Evolutionary conservation across 1,140 invertebrate genomes (phyloP).

Genomic region (Gerris buenoi): DNA sequence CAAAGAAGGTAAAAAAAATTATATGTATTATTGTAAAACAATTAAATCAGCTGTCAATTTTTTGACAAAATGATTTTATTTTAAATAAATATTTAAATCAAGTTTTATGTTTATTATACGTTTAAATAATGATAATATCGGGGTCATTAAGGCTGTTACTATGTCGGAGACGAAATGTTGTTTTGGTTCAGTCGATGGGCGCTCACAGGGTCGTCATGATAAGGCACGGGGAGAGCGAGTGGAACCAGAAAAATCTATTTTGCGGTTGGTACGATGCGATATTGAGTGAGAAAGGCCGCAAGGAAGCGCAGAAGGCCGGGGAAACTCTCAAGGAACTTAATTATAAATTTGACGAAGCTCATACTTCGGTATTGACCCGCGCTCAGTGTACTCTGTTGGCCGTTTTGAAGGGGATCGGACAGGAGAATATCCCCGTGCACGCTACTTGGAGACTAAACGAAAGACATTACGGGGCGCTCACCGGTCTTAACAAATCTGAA

Average conservation of each 20-base stretch:
- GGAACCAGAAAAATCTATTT: constrained; percentile 53
- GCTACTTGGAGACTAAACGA: constrained; percentile 51
- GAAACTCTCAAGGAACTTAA: constrained; percentile 71
- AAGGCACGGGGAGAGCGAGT: constrained; percentile 58
- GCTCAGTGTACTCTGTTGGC: constrained; percentile 63
- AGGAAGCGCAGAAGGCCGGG: constrained; percentile 67
- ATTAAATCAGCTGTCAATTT: too few species aligned
- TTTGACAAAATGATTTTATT: too few species aligned
- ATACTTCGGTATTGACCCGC: constrained; percentile 78
- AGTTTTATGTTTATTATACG: too few species aligned
- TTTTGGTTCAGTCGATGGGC: too few species aligned
- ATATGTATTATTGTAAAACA: too few species aligned
- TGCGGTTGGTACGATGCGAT: constrained; percentile 54
- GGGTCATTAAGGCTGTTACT: too few species aligned
- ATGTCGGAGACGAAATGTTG: too few species aligned
- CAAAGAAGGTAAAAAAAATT: too few species aligned
- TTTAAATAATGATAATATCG: too few species aligned
- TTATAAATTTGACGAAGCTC: constrained; percentile 74
- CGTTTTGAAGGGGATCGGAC: not conserved
- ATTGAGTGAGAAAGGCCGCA: constrained; percentile 49
- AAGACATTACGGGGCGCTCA: constrained; percentile 54
- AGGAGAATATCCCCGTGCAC: not conserved
- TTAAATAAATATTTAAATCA: too few species aligned
- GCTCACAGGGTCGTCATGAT: constrained; percentile 38
- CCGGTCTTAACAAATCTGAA: constrained; percentile 52